A percentile compares a stretch with the other conserved stretches of the same genome.
These are phyloP conservation scores for Drosophila demipolita DNA, from an alignment of 2,888 invertebrate species.

Conservation along the genomic window DNA sequence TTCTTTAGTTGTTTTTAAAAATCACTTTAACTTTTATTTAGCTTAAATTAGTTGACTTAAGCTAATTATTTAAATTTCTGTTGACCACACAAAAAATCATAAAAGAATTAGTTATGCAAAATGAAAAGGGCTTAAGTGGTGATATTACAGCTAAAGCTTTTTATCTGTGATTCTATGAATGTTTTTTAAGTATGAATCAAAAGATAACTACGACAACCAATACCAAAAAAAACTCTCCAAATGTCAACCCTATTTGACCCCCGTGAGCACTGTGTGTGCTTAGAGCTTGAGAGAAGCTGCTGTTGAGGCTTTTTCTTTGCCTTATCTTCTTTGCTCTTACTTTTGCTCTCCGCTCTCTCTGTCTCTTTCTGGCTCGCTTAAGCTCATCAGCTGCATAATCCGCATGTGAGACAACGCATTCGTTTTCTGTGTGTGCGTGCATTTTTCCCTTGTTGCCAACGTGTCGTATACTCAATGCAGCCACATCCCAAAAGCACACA, in stretches of 20 bases:
- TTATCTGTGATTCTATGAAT: neutral
- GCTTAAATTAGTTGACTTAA: neutral
- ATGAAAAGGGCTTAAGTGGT: neutral
- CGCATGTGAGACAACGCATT: constrained; percentile 39
- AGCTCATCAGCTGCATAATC: constrained; percentile 59
- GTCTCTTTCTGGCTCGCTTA: neutral
- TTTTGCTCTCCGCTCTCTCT: constrained; percentile 10
- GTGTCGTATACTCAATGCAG: constrained; percentile 69
- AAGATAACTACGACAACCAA: neutral
- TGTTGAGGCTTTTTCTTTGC: constrained; percentile 38
- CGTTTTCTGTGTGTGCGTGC: constrained; percentile 13
- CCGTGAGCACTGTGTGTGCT: constrained; percentile 9
- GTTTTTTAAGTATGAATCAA: neutral
- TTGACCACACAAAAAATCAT: neutral
- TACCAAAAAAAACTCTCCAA: constrained; percentile 6
- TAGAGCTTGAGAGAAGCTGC: constrained; percentile 35
- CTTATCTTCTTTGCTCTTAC: constrained; percentile 28
- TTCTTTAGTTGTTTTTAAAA: too few species aligned
- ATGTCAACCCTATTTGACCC: constrained; percentile 19
- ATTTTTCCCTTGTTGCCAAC: constrained; percentile 55
- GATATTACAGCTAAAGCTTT: neutral
- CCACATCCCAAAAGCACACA: constrained; percentile 60
- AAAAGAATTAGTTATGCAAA: neutral
- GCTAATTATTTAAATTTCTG: neutral
- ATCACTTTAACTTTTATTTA: neutral